Base-by-base conservation (phyloP, 1,140 invertebrate genomes). In the Vanessa atalanta region DNA sequence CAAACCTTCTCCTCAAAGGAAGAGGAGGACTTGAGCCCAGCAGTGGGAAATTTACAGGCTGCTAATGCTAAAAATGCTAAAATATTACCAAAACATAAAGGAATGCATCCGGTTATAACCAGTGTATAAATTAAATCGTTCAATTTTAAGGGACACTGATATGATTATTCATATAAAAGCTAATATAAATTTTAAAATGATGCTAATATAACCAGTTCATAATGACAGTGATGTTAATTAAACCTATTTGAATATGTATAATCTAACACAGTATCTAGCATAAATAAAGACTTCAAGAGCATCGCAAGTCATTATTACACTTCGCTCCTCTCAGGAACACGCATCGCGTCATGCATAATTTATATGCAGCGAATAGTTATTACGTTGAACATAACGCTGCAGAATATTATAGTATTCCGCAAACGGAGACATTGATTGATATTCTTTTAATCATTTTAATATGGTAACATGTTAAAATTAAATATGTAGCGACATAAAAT, bases 231-330 rank as follows among this genome's bases (percentile, higher is more conserved):
- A 51, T 51, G 57, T 60, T 26, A 60, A 60, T 60, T 60, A 60
- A 31, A 26, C 23, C 57, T 31, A 20, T 55, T n/a, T 26, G 9
- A 26, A 60, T 60, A 31, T 13, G 23, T 60, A 31, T 26, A 60
- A 13, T 20, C 23, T 15, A 60, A n/a, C 14, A 51, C n/a, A 51
- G 14, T 51, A 15, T 15, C 48, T 51, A 14, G 20, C 4, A 60
- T 60, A 60, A 60, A 60, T 31, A 60, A 60, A 31, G 57, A 31
- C 23, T 31, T 26, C 11, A 60, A 14, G 23, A 60, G 57, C 57
- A 60, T 60, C 57, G 57, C 20, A 26, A 26, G 23, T 60, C 57
- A 60, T 60, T 60, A 60, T 60, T 60, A 60, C 55, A 57, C 57
- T 13, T 31, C 20, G 23, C 12, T 31, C 57, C 57, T 60, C 57